phyloP scores from a whole-genome alignment of 2,888 invertebrate species.

The Drosophila siamana region DNA sequence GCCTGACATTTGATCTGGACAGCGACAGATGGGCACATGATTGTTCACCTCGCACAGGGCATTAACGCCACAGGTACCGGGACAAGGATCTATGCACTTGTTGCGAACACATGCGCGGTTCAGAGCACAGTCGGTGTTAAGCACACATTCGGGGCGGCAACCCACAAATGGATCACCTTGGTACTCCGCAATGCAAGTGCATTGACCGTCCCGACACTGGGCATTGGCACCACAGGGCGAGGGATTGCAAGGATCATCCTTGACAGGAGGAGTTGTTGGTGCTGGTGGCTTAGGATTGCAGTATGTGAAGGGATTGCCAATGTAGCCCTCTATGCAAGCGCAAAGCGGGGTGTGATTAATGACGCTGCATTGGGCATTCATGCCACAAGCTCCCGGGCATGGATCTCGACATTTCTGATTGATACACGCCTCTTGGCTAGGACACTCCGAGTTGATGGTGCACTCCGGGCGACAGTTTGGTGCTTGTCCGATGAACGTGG shows the following conservation, averaged over 20 bases:
- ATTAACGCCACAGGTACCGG: constrained; percentile 90
- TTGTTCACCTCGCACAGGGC: constrained; percentile 92
- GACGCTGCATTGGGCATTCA: constrained; percentile 88
- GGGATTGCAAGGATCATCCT: constrained; percentile 89
- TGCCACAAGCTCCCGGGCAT: constrained; percentile 90
- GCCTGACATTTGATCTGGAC: constrained; percentile 91
- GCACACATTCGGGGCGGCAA: constrained; percentile 92
- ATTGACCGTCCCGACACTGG: constrained; percentile 88
- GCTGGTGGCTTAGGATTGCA: constrained; percentile 84
- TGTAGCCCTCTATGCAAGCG: constrained; percentile 87
- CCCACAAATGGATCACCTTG: constrained; percentile 91
- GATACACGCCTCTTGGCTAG: constrained; percentile 90
- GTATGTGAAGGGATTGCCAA: constrained; percentile 87
- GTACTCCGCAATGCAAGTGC: constrained; percentile 90
- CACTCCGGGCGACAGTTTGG: constrained; percentile 91
- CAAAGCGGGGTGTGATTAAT: constrained; percentile 90
- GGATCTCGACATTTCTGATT: constrained; percentile 90
- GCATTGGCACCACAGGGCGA: constrained; percentile 92
- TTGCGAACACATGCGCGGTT: constrained; percentile 90
- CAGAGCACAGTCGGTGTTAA: constrained; percentile 90
- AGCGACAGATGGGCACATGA: constrained; percentile 92
- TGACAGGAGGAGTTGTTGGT: constrained; percentile 69
- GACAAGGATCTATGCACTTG: constrained; percentile 91
- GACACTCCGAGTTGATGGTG: constrained; percentile 90
- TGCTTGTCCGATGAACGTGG: constrained; percentile 89